Base-by-base conservation (phyloP, 2,888 invertebrate species). In the Clistopyga incitator region DNA sequence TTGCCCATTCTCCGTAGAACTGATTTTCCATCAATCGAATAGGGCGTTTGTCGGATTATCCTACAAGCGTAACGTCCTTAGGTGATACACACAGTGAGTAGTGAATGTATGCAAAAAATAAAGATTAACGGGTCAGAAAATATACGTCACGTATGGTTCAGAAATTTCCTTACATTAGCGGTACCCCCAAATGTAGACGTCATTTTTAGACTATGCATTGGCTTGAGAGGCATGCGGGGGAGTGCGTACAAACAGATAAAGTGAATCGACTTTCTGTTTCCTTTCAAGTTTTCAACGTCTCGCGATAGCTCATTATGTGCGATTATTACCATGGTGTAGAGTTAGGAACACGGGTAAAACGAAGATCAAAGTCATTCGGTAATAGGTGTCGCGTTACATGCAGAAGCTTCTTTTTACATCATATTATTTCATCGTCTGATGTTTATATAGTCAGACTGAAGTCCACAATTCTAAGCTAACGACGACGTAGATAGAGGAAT, bases 351-450 rank as follows among this genome's bases (percentile, higher is more conserved):
- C 20, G 50, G 23, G 38, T 18, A 72, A 52, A 56, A 76, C 65
- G 23, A 72, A 71, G 52, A 20, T 64, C 56, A 47, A 20, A 56
- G 45, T 25, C 50, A 77, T 71, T 75, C 50, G 23, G 25, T 64
- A 72, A 71, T 80, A 71, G 80, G 75, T 67, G 25, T 80, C 80
- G 38, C 56, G 67, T 80, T 83, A 76, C 76, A n/a, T n/a, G 59
- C 23, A 59, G 56, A 42, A 75, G 64, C 47, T 29, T 20, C 64
- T 59, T 23, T 23, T 18, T 20, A 20, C 23, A 34, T 29, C 59
- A 74, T 61, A 47, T 45, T 18, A 20, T 45, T 68, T 52, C n/a
- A 56, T 68, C 56, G 45, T 29, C 23, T 25, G 42, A 25, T n/a
- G 23, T 6, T 59, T 0, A 42, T 34, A 11, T 34, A n/a, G 54